Conservation (phyloP, 2,797 vertebrate species). For the Chaenodraco wilsoni region DNA sequence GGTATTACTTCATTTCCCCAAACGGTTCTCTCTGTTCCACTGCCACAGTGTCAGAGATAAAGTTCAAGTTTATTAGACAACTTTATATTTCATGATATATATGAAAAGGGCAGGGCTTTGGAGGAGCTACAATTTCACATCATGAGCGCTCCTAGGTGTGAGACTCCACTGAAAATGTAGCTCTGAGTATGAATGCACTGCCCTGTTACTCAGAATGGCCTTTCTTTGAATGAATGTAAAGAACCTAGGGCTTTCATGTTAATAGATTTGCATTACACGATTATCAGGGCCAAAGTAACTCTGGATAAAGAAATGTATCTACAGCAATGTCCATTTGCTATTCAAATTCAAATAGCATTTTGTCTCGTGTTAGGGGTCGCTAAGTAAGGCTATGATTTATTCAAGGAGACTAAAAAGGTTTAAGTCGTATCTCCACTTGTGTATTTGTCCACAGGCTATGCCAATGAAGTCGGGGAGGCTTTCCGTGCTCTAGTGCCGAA, state of each 20-base stretch:
- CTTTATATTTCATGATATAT: constrained; percentile 8
- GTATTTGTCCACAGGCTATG: constrained; percentile 86
- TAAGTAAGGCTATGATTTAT: not conserved
- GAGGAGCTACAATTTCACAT: not conserved
- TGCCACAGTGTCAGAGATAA: constrained; percentile 1
- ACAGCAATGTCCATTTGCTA: no score
- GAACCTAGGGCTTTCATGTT: no score
- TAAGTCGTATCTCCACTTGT: constrained; percentile 10
- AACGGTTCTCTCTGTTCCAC: constrained; percentile 12
- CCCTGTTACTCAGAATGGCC: not conserved
- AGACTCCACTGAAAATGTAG: not conserved
- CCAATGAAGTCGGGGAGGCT: constrained; percentile 96
- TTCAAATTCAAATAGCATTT: no score
- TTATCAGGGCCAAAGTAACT: no score
- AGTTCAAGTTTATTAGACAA: not conserved
- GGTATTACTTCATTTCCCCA: constrained; percentile 14
- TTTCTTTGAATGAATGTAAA: not conserved
- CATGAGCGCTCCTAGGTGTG: not conserved
- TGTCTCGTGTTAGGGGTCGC: not conserved
- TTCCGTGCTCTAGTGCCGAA: constrained; percentile 91
- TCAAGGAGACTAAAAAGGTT: constrained; percentile 21
- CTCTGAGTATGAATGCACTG: constrained; percentile 12
- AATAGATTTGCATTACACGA: no score
- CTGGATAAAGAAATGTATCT: no score
- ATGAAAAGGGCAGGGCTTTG: not conserved